Conservation (phyloP, 2,113 vertebrate genomes). For the Engraulis encrasicolus region DNA sequence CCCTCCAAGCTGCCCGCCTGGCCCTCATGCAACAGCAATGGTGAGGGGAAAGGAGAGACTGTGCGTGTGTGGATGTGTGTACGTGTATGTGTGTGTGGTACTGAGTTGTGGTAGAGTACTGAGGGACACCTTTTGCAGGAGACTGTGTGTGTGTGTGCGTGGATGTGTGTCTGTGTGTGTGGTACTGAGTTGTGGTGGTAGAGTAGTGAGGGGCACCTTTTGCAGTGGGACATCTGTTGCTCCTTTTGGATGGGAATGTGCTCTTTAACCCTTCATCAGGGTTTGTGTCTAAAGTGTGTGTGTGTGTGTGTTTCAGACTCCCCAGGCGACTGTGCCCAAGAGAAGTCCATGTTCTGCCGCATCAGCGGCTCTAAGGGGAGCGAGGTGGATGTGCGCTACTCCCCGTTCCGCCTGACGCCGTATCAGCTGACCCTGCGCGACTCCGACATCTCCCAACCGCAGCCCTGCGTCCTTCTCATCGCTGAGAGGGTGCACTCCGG, state of each 20-base stretch:
- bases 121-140: too few species aligned
- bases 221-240: too few species aligned
- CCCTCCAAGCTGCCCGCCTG: conserved; percentile 84
- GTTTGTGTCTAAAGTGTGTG: not conserved
- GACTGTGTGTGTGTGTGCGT: not conserved
- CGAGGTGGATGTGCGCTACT: conserved; percentile 66
- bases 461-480: conserved; percentile 77
- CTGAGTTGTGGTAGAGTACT: too few species aligned
- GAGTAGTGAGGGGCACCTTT: too few species aligned
- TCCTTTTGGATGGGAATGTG: too few species aligned
- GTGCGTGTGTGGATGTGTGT: too few species aligned
- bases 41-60: too few species aligned
- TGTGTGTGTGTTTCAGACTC: conserved; percentile 64
- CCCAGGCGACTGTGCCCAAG: conserved; percentile 82
- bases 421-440: conserved; percentile 77
- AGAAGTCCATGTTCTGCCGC: conserved; percentile 90
- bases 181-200: not conserved
- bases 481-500: conserved; percentile 79
- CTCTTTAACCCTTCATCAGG: not conserved
- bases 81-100: too few species aligned
- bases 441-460: conserved; percentile 63
- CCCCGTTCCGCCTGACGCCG: conserved; percentile 77
- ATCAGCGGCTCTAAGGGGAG: conserved; percentile 76
- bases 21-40: conserved; percentile 81
- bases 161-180: not conserved